Percentiles rank a stretch among this genome's conserved stretches.
Evolutionary conservation across 2,888 invertebrate genomes (phyloP).

Genomic region (Drosophila seclusa): DNA sequence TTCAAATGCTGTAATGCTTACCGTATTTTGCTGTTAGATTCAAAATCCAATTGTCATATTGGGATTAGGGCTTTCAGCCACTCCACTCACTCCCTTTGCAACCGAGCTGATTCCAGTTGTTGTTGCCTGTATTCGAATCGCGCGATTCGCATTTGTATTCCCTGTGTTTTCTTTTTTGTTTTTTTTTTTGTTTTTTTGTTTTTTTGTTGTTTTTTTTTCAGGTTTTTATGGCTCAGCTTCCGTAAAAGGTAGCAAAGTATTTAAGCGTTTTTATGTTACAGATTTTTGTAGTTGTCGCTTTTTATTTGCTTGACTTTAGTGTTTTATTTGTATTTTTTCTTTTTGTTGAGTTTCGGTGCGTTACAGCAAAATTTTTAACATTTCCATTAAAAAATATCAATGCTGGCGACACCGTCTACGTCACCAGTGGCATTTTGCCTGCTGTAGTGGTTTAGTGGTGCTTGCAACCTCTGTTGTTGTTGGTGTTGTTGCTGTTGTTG

Average conservation of each 20-base stretch:
- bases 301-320: slow-evolving; percentile 22
- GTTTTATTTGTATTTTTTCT: slow-evolving; percentile 21
- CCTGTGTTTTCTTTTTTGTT: slow-evolving; percentile 25
- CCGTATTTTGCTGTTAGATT: background rate
- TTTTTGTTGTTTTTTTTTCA: slow-evolving; percentile 17
- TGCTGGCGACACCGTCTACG: slow-evolving; percentile 58
- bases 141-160: slow-evolving; percentile 55
- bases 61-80: slow-evolving; percentile 26
- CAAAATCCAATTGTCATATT: slow-evolving; percentile 13
- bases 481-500: slow-evolving; percentile 13
- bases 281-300: slow-evolving; percentile 52
- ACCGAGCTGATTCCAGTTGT: slow-evolving; percentile 33
- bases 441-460: slow-evolving; percentile 12
- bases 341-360: slow-evolving; percentile 32
- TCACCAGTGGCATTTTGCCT: slow-evolving; percentile 52
- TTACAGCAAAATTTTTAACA: slow-evolving; percentile 71
- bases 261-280: slow-evolving; percentile 75
- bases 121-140: slow-evolving; percentile 39
- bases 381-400: slow-evolving; percentile 77
- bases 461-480: slow-evolving; percentile 13
- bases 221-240: slow-evolving; percentile 66
- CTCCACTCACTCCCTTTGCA: background rate
- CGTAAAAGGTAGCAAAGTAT: slow-evolving; percentile 77
- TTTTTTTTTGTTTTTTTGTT: slow-evolving; percentile 35
- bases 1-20: slow-evolving; percentile 2